Conservation (phyloP, 2,888 invertebrate genomes). For the Meteorus colon region DNA sequence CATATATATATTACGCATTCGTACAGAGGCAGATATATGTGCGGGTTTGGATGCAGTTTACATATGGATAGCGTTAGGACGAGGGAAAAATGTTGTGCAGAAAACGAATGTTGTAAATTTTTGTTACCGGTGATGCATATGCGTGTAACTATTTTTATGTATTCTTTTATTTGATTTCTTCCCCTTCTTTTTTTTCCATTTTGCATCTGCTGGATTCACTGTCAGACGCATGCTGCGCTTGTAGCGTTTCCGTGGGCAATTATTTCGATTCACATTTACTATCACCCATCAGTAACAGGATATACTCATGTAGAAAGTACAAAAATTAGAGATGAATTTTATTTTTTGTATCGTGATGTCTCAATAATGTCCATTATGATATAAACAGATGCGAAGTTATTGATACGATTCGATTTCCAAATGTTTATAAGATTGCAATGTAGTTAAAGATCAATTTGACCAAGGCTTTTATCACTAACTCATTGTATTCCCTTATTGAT, state of each 20-base stretch:
- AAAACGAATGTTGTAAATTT: conserved; percentile 4
- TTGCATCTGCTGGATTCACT: neutral
- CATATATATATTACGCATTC: neutral
- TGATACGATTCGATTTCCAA: neutral
- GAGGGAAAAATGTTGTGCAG: neutral
- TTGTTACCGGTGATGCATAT: neutral
- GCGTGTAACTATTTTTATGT: conserved; percentile 14
- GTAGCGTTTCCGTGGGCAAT: neutral
- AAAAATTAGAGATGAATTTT: neutral
- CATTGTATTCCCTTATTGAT: conserved; percentile 1
- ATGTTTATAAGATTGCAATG: neutral
- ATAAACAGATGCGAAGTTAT: neutral
- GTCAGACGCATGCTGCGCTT: neutral
- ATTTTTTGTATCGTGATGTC: too few species aligned
- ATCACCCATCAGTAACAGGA: neutral
- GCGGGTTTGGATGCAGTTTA: neutral
- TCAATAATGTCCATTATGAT: too few species aligned
- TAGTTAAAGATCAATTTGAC: neutral
- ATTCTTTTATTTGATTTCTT: neutral
- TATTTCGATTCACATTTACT: neutral
- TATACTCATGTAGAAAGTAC: too few species aligned
- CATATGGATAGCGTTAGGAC: neutral
- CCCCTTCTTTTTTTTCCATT: neutral
- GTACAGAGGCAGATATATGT: neutral
- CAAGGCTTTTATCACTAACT: neutral